phyloP scores from a whole-genome alignment of 2,113 vertebrate species.

The Chunga burmeisteri region DNA sequence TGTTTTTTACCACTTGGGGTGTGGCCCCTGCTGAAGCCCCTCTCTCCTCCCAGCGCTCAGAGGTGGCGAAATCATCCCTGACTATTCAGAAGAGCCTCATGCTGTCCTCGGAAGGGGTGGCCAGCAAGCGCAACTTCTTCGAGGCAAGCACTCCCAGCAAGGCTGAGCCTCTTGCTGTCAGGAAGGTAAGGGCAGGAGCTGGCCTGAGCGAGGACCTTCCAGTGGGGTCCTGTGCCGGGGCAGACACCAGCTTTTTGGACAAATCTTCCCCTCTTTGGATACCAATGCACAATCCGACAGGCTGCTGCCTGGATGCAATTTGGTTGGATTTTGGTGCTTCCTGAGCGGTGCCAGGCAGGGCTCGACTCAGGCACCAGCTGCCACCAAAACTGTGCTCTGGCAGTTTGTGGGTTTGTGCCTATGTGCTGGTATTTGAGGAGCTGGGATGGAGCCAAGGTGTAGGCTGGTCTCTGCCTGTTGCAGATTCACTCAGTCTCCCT shows the following conservation, averaged over 20 bases:
- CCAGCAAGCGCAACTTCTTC: conserved; percentile 88
- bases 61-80: conserved; percentile 61
- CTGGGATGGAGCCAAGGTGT: neutral
- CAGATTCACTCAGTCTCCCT: neutral
- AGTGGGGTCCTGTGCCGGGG: neutral
- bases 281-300: neutral
- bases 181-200: conserved; percentile 70
- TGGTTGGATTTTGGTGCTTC: neutral
- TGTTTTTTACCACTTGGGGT: neutral
- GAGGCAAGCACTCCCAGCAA: conserved; percentile 73
- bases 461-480: neutral
- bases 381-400: neutral
- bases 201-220: neutral
- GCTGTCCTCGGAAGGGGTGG: conserved; percentile 80
- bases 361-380: neutral
- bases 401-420: neutral
- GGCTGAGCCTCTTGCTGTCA: conserved; percentile 12
- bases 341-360: neutral
- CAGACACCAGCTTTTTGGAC: neutral
- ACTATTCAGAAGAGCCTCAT: conserved; percentile 73
- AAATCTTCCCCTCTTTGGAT: neutral
- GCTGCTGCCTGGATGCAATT: neutral
- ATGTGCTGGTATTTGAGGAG: neutral
- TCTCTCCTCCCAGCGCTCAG: conserved; percentile 78
- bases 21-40: neutral